phyloP scores from a whole-genome alignment of 2,888 invertebrate species.

The Sympetrum striolatum region DNA sequence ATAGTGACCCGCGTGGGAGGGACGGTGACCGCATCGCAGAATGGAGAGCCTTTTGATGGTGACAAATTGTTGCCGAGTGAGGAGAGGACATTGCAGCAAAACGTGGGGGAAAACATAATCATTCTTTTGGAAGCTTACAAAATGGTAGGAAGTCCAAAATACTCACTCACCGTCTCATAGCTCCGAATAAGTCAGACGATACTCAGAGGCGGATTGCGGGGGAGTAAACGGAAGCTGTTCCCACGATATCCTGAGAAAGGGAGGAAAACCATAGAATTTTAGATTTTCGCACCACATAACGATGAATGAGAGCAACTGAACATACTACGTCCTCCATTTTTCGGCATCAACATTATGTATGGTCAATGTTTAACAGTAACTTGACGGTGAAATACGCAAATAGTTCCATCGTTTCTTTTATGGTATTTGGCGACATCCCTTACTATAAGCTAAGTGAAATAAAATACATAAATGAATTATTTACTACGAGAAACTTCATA shows the following conservation, averaged over 20 bases:
- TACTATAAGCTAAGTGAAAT: too few relatives aligned
- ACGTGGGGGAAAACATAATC: neutral
- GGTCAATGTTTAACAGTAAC: too few relatives aligned
- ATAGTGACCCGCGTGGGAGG: neutral
- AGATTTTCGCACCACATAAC: too few relatives aligned
- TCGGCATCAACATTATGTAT: too few relatives aligned
- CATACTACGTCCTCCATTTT: too few relatives aligned
- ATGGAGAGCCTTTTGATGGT: neutral
- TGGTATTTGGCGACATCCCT: too few relatives aligned
- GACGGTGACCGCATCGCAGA: neutral
- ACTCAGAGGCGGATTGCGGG: neutral
- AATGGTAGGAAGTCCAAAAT: neutral
- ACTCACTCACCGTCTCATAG: neutral
- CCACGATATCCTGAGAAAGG: neutral
- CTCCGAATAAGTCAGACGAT: neutral
- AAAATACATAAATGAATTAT: too few relatives aligned
- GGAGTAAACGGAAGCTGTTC: neutral
- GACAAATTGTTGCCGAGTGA: neutral
- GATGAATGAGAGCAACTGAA: too few relatives aligned
- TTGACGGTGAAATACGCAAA: too few relatives aligned
- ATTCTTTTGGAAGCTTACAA: neutral
- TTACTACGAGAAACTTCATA: too few relatives aligned
- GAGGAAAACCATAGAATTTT: neutral
- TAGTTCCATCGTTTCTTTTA: too few relatives aligned
- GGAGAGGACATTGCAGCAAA: neutral